Conservation (phyloP, 2,113 vertebrate genomes). For the Clupea harengus region DNA sequence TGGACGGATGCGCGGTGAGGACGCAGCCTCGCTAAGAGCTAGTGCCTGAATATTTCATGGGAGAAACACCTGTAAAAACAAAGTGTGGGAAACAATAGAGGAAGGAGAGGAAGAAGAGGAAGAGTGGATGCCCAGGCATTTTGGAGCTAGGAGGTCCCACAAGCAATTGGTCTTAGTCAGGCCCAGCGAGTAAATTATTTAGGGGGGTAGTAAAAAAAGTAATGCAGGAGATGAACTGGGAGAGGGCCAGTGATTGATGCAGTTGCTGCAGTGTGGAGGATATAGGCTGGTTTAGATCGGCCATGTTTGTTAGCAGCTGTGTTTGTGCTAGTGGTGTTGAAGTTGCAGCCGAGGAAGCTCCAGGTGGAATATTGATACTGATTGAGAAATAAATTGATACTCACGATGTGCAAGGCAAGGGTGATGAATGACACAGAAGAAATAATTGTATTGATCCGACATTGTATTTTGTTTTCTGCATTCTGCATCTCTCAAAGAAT, state of each 20-base stretch:
- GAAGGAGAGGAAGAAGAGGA: not conserved
- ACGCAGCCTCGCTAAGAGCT: not conserved
- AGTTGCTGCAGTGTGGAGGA: not conserved
- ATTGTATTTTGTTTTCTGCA: not conserved
- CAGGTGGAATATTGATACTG: conserved; percentile 22
- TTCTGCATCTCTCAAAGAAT: not conserved
- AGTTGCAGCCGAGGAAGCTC: conserved; percentile 1
- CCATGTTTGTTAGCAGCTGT: not conserved
- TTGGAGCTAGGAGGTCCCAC: not conserved
- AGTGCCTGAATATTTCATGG: conserved; percentile 22
- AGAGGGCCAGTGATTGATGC: not conserved
- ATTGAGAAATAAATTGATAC: conserved; percentile 32
- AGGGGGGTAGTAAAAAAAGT: not conserved
- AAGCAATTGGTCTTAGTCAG: conserved; percentile 2
- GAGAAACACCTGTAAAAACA: not conserved
- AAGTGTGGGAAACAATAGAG: not conserved
- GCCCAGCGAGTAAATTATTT: not conserved
- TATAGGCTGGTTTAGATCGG: not conserved
- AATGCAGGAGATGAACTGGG: not conserved
- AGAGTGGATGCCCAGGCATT: not conserved
- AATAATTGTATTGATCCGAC: conserved; percentile 10
- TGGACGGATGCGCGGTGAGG: conserved; percentile 86
- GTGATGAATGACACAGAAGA: conserved; percentile 26
- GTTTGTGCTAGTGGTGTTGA: not conserved
- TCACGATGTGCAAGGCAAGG: conserved; percentile 8